Conservation (phyloP, 2,888 invertebrate genomes). For the Apamea sordens region DNA sequence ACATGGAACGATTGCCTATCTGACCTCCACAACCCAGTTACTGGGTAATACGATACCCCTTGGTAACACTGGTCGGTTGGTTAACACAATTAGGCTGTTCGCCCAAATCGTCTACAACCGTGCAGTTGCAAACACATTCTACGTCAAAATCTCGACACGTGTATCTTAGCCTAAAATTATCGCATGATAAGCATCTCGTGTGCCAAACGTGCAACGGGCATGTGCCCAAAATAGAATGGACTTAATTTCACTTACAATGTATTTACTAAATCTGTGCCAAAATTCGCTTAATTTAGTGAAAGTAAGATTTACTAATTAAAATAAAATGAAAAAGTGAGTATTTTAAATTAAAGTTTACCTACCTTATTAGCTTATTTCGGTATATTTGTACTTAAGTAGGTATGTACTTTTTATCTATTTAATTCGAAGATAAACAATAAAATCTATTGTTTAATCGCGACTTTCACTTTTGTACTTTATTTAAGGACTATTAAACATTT, state of each 20-base stretch:
- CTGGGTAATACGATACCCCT: too few relatives aligned
- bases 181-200: conserved; percentile 12
- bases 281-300: conserved; percentile 14
- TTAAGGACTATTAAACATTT: not conserved
- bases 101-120: not conserved
- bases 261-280: conserved; percentile 38
- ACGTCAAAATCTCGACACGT: conserved; percentile 40
- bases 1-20: too few relatives aligned
- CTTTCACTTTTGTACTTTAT: not conserved
- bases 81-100: too few relatives aligned
- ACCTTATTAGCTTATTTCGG: too few relatives aligned
- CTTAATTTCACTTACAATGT: conserved; percentile 46
- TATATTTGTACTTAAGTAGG: too few relatives aligned
- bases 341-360: not conserved
- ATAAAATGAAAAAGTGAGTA: not conserved
- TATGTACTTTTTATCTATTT: not conserved
- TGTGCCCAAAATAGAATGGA: conserved; percentile 41
- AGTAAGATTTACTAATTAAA: not conserved
- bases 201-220: conserved; percentile 41
- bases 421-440: not conserved
- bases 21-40: too few relatives aligned
- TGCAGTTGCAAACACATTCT: not conserved
- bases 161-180: conserved; percentile 45
- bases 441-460: too few relatives aligned
- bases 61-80: too few relatives aligned